Percentiles rank a stretch among this genome's conserved stretches.
phyloP scores from a whole-genome alignment of 2,113 vertebrate genomes.

The Leucoraja erinaceus region DNA sequence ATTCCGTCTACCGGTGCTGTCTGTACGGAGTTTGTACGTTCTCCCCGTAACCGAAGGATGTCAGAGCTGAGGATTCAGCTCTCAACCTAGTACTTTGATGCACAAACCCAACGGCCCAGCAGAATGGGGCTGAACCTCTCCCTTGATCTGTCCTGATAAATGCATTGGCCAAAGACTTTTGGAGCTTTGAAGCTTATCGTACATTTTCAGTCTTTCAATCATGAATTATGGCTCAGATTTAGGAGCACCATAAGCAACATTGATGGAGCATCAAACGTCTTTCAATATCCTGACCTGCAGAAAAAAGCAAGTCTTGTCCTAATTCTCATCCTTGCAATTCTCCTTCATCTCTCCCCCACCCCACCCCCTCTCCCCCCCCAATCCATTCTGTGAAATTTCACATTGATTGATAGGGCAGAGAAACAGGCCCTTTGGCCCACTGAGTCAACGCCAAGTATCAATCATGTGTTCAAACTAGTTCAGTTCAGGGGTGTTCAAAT shows the following conservation, averaged over 20 bases:
- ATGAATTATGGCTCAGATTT: neutral
- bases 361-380: no score
- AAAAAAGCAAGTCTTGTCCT: neutral
- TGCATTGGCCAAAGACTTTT: neutral
- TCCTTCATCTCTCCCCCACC: no score
- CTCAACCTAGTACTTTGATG: no score
- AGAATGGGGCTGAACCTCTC: neutral
- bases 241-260: neutral
- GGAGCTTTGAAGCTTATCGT: neutral
- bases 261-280: neutral
- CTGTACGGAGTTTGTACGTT: no score
- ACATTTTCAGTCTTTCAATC: neutral
- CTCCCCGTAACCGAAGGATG: no score
- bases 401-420: no score
- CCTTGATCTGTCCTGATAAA: neutral
- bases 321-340: no score
- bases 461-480: no score
- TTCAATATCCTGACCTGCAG: neutral
- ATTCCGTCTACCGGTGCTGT: no score
- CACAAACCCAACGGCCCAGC: neutral
- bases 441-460: no score
- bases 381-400: neutral
- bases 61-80: neutral
- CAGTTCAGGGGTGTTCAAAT: no score
- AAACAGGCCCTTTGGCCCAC: no score